Conservation (phyloP, 2,113 vertebrate species). For the Taxidea taxus region DNA sequence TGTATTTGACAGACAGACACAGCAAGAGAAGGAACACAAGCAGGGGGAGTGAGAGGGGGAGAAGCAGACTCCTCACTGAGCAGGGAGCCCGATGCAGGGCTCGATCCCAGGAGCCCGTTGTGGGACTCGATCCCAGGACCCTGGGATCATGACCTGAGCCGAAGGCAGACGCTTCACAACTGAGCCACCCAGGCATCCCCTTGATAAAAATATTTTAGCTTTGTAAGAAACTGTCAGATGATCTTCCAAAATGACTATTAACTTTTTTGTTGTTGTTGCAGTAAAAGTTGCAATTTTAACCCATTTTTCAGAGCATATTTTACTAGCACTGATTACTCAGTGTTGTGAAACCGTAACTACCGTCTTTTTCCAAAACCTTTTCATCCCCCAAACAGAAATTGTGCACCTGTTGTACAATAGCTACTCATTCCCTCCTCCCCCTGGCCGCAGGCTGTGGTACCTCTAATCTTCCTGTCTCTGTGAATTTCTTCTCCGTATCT, state of each 20-base stretch:
- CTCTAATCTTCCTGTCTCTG: not conserved
- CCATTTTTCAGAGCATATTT: not conserved
- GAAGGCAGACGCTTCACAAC: no score
- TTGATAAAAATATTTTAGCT: not conserved
- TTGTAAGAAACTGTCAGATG: not conserved
- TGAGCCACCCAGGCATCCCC: no score
- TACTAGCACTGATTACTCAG: not conserved
- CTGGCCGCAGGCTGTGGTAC: not conserved
- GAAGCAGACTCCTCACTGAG: no score
- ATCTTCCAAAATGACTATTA: not conserved
- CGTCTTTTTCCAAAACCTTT: not conserved
- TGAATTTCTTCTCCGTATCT: not conserved
- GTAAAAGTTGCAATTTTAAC: not conserved
- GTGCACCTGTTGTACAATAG: not conserved
- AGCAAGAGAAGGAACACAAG: no score
- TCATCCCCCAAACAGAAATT: not conserved
- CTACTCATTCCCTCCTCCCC: not conserved
- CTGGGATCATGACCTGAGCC: no score
- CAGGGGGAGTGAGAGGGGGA: no score
- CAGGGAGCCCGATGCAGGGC: no score
- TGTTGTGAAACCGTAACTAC: not conserved
- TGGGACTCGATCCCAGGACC: no score
- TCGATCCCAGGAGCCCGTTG: no score
- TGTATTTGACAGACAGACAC: no score
- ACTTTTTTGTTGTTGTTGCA: not conserved